A percentile compares a stretch with the other conserved stretches of the same genome.
Conservation (phyloP, 1,140 invertebrate species). For the Diachasmimorpha longicaudata region DNA sequence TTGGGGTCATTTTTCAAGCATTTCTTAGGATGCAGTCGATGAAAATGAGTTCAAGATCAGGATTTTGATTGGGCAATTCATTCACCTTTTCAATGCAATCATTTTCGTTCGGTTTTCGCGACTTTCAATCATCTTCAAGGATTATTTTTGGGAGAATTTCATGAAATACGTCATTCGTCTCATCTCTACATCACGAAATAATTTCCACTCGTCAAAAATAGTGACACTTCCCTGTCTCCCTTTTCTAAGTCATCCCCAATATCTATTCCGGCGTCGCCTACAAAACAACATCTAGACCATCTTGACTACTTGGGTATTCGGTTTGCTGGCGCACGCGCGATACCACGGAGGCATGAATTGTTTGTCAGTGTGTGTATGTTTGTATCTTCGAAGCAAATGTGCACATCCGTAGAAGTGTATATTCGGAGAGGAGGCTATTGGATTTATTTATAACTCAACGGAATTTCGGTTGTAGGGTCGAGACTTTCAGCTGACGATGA, state of each 20-base stretch:
- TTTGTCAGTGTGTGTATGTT: conserved; percentile 6
- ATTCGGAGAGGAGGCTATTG: conserved; percentile 18
- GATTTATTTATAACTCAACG: conserved; percentile 30
- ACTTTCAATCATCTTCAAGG: no score
- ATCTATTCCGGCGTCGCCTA: conserved; percentile 60
- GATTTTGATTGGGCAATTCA: no score
- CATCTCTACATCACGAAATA: not conserved
- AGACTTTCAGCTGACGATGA: not conserved
- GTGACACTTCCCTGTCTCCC: conserved; percentile 59
- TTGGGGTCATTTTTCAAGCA: no score
- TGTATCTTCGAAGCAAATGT: not conserved
- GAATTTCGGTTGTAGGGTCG: conserved; percentile 26
- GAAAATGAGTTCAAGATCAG: no score
- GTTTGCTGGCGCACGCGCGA: conserved; percentile 9
- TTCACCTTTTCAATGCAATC: no score
- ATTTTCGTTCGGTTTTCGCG: no score
- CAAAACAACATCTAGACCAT: conserved; percentile 57
- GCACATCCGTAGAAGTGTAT: conserved; percentile 10
- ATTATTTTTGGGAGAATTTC: no score
- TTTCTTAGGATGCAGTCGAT: no score
- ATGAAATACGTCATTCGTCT: not conserved
- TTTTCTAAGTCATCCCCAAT: conserved; percentile 55
- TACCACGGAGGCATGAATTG: not conserved
- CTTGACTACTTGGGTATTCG: conserved; percentile 9
- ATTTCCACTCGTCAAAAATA: conserved; percentile 60